phyloP scores from a whole-genome alignment of 2,888 invertebrate species.

The Byasa hedistus region DNA sequence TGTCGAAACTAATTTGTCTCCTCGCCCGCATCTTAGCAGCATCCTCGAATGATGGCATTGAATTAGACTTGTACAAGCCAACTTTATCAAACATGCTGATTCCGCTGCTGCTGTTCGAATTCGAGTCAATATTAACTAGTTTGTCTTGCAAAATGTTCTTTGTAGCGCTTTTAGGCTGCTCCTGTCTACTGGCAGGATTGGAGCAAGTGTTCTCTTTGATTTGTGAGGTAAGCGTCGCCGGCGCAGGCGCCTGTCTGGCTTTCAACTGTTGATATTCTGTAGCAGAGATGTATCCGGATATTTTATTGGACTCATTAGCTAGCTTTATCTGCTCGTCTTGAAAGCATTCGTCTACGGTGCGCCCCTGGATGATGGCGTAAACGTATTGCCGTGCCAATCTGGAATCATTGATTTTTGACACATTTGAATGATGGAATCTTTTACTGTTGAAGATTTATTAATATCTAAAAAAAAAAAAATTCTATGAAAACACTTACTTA shows the following conservation, averaged over 20 bases:
- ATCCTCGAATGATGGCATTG: slow-evolving; percentile 72
- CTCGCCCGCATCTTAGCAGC: slow-evolving; percentile 76
- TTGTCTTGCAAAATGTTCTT: slow-evolving; percentile 76
- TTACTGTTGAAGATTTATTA: no score
- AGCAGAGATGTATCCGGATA: slow-evolving; percentile 77
- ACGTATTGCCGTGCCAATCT: slow-evolving; percentile 84
- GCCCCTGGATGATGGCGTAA: slow-evolving; percentile 82
- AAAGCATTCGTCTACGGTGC: slow-evolving; percentile 82
- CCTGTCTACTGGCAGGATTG: slow-evolving; percentile 48
- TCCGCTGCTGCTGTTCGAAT: slow-evolving; percentile 62
- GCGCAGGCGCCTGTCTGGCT: slow-evolving; percentile 43
- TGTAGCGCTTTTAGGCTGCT: slow-evolving; percentile 54
- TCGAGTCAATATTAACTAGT: slow-evolving; percentile 67
- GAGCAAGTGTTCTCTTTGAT: slow-evolving; percentile 70
- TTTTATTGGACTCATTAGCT: slow-evolving; percentile 55
- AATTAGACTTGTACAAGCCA: slow-evolving; percentile 63
- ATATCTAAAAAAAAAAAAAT: no score
- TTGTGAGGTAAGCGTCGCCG: slow-evolving; percentile 51
- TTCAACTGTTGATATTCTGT: slow-evolving; percentile 64
- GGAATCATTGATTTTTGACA: slow-evolving; percentile 34
- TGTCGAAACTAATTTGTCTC: slow-evolving; percentile 82
- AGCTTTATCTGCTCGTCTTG: slow-evolving; percentile 66
- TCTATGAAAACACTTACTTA: slow-evolving; percentile 62
- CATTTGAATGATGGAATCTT: neutral
- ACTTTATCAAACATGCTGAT: slow-evolving; percentile 57